These are phyloP conservation scores for Oreocharis arfaki DNA, from an alignment of 2,113 vertebrate genomes.

Conservation along the genomic window DNA sequence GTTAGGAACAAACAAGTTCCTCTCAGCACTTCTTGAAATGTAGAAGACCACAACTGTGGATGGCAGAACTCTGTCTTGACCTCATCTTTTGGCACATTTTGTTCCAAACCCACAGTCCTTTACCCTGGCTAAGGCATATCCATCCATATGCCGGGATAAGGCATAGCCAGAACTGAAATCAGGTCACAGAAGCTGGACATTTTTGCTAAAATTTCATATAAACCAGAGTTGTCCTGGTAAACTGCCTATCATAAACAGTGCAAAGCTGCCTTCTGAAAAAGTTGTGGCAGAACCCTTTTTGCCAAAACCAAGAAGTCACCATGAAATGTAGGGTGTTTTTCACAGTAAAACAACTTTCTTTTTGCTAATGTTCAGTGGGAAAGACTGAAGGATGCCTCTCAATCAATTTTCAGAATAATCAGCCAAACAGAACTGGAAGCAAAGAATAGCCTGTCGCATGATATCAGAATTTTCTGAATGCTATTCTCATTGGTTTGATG, in stretches of 20 bases:
- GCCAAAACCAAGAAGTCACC: background rate
- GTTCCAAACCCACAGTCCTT: background rate
- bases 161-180: background rate
- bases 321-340: background rate
- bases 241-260: background rate
- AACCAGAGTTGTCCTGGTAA: background rate
- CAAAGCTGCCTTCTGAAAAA: background rate
- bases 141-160: background rate
- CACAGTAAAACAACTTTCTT: background rate
- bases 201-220: background rate
- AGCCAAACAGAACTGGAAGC: background rate
- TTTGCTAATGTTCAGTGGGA: background rate
- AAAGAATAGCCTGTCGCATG: background rate
- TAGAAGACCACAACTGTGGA: background rate
- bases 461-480: conserved; percentile 3
- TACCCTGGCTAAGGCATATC: background rate
- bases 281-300: background rate
- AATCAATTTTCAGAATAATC: background rate
- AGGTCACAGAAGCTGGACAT: background rate
- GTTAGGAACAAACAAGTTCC: background rate
- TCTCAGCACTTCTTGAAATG: background rate
- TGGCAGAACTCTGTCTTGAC: background rate
- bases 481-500: background rate
- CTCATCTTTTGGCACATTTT: background rate
- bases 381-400: background rate